These are phyloP conservation scores for Mesocricetus auratus DNA, from an alignment of 2,113 vertebrate genomes.

Conservation along the genomic window DNA sequence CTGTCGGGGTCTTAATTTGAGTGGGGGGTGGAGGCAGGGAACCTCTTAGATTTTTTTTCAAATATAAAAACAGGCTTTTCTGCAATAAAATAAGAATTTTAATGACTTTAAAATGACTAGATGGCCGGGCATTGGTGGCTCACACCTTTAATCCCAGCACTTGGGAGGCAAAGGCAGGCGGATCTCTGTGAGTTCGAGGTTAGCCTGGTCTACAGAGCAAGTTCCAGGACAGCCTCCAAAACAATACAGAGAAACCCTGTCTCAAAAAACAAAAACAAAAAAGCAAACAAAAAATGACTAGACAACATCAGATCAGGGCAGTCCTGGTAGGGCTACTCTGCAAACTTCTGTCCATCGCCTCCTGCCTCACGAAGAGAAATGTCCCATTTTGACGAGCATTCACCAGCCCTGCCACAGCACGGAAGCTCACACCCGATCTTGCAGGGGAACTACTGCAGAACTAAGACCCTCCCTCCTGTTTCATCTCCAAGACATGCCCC, in stretches of 20 bases:
- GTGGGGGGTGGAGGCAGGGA: too few relatives aligned
- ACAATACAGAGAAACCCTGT: too few relatives aligned
- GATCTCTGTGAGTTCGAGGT: too few relatives aligned
- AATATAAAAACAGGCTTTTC: neutral
- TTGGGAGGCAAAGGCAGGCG: too few relatives aligned
- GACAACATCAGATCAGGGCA: neutral
- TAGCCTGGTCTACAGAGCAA: too few relatives aligned
- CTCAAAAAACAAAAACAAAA: too few relatives aligned
- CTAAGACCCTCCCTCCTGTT: neutral
- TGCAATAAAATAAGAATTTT: neutral
- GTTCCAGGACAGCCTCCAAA: too few relatives aligned
- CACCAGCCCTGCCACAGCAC: neutral
- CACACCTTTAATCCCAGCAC: too few relatives aligned
- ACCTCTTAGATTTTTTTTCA: neutral
- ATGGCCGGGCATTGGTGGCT: too few relatives aligned
- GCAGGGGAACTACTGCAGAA: neutral
- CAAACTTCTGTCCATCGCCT: neutral
- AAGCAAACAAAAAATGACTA: neutral
- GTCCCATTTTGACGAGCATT: neutral
- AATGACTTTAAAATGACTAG: neutral
- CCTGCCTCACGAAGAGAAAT: neutral
- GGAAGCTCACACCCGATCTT: neutral
- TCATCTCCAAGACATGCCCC: neutral
- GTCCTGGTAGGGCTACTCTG: neutral
- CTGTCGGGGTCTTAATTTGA: neutral